Base-by-base conservation (phyloP, 2,888 invertebrate genomes). In the Halictus ligatus region DNA sequence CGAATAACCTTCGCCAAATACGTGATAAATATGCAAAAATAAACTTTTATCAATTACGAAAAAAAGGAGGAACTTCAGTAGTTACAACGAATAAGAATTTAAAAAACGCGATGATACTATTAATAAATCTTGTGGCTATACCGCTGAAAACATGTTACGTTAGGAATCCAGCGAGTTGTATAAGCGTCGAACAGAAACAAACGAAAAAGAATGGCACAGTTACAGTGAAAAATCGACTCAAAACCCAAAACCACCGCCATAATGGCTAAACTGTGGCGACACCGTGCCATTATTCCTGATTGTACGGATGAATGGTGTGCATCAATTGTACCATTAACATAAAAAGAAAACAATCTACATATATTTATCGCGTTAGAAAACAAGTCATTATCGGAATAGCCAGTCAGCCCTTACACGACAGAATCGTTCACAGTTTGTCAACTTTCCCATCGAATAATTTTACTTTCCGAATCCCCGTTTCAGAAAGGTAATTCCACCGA, bases 251-350 rank as follows among this genome's bases (percentile, higher is more conserved):
- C 13, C 72, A 64, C 35, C 69, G 29, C 46, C 46, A 43, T 43
- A 71, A 74, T 29, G 29, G 71, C 48, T 21, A 76, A 54, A n/a
- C 29, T 81, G 64, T 72, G 50, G 79, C 58, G 75, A 81, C 75
- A 84, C 88, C 88, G 86, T 89, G 74, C 89, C 84, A 89, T 86
- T 80, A 74, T 82, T 77, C 7, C 43, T 35, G 40, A 50, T 84
- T 60, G 29, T 89, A 89, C 88, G 84, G 88, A 69, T 84, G 48
- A 67, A 64, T 40, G 8, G 8, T 60, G 46, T 13, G 43, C 54
- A 29, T 21, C 35, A 13, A 43, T 67, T 40, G n/a, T 75, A 69
- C 3, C 1, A 75, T 58, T 60, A 83, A 75, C 73, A 73, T 43
- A 60, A 54, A 69, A 25, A 46, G 7, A 50, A 25, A 29, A 50